phyloP scores from a whole-genome alignment of 1,140 invertebrate genomes.

The Delia radicum region DNA sequence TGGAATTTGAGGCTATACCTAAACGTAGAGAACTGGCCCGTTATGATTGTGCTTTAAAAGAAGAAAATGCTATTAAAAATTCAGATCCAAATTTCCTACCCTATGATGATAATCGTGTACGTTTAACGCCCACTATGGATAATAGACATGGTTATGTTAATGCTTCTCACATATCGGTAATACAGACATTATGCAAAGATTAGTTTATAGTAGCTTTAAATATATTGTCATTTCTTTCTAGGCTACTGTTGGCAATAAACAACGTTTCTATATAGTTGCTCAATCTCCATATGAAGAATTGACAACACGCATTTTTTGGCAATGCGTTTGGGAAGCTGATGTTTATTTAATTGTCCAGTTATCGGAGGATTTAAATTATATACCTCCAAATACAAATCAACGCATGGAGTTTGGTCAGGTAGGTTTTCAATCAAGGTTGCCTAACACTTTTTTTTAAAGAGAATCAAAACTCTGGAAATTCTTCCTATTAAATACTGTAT shows the following conservation, averaged over 20 bases:
- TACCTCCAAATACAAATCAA: slow-evolving; percentile 60
- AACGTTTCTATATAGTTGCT: slow-evolving; percentile 81
- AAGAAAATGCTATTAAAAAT: slow-evolving; percentile 52
- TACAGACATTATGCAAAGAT: slow-evolving; percentile 1
- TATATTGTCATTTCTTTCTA: slow-evolving; percentile 35
- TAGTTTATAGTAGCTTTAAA: not conserved
- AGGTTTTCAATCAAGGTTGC: slow-evolving; percentile 10
- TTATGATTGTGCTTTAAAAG: slow-evolving; percentile 50
- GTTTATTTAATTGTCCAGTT: slow-evolving; percentile 76
- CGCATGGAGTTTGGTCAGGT: slow-evolving; percentile 61
- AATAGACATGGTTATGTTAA: slow-evolving; percentile 88
- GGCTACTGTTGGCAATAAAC: slow-evolving; percentile 73
- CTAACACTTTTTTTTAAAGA: too few species aligned
- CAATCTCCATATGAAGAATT: slow-evolving; percentile 65
- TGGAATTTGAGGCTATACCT: slow-evolving; percentile 85
- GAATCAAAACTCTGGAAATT: too few species aligned
- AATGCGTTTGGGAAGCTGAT: slow-evolving; percentile 84
- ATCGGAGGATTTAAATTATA: slow-evolving; percentile 65
- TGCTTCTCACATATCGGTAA: slow-evolving; percentile 81
- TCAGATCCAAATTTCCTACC: slow-evolving; percentile 71
- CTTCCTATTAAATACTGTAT: too few species aligned
- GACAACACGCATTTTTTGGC: slow-evolving; percentile 71
- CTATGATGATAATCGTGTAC: slow-evolving; percentile 84
- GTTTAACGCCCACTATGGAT: slow-evolving; percentile 72
- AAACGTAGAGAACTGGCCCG: slow-evolving; percentile 68